Conservation (phyloP, 2,888 invertebrate genomes). For the Drosophila crucigera region DNA sequence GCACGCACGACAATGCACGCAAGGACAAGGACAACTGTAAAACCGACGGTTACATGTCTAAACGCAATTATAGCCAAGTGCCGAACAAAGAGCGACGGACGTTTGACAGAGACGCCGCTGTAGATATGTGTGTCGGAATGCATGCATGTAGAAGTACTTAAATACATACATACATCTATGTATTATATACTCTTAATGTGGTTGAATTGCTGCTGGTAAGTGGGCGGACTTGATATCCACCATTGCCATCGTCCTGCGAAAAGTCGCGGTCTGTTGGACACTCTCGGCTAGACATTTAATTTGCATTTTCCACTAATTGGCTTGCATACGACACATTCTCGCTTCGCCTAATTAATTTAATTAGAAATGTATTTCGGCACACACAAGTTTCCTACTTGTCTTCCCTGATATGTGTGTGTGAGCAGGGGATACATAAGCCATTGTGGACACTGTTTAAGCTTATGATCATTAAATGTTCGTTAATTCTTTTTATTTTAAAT, state of each 20-base stretch:
- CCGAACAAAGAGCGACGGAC: constrained; percentile 46
- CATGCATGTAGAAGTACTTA: neutral
- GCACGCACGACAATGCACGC: neutral
- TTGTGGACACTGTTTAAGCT: constrained; percentile 14
- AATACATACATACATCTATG: neutral
- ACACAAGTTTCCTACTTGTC: constrained; percentile 46
- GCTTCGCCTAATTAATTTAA: constrained; percentile 78
- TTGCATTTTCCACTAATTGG: constrained; percentile 80
- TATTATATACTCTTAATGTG: constrained; percentile 29
- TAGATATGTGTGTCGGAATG: neutral
- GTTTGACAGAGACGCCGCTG: constrained; percentile 29
- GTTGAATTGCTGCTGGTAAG: constrained; percentile 16
- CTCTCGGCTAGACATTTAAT: constrained; percentile 74
- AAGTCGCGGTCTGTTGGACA: constrained; percentile 37
- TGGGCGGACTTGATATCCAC: neutral
- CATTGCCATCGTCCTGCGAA: constrained; percentile 18
- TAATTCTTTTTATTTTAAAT: neutral
- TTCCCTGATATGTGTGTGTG: neutral
- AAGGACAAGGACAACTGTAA: constrained; percentile 37
- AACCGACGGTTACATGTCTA: constrained; percentile 76
- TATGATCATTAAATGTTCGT: constrained; percentile 38
- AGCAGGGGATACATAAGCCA: constrained; percentile 1
- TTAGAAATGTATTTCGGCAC: constrained; percentile 72
- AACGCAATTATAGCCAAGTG: constrained; percentile 70
- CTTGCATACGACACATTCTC: constrained; percentile 70